A percentile compares a stretch with the other conserved stretches of the same genome.
Evolutionary conservation across 2,888 invertebrate species (phyloP).

Genomic region (Erebia ligea): DNA sequence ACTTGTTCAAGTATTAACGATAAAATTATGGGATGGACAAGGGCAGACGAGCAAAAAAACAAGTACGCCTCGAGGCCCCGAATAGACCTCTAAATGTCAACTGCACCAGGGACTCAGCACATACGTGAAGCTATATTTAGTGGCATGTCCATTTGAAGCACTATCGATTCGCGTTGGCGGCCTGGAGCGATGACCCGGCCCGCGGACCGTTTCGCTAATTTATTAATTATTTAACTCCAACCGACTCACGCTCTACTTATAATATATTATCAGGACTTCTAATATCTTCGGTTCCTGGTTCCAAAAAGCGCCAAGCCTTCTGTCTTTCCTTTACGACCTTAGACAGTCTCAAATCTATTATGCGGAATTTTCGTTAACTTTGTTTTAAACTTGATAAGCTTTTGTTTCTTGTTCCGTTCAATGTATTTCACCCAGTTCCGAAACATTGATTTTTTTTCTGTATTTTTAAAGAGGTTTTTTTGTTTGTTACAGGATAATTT

Average conservation of each 20-base stretch:
- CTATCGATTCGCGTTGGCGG: constrained; percentile 77
- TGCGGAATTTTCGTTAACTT: not conserved
- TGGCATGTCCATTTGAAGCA: constrained; percentile 78
- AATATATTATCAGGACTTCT: not conserved
- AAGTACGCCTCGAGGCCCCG: constrained; percentile 26
- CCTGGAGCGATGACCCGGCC: constrained; percentile 73
- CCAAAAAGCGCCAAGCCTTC: not conserved
- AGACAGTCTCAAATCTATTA: not conserved
- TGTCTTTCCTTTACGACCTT: not conserved
- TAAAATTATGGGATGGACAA: constrained; percentile 10
- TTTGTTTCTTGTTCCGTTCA: not conserved
- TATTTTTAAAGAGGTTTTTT: not conserved
- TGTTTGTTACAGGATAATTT: constrained; percentile 88
- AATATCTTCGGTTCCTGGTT: not conserved
- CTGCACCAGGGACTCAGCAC: constrained; percentile 41
- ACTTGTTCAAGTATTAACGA: not conserved
- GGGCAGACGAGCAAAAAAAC: constrained; percentile 9
- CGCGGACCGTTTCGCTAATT: constrained; percentile 75
- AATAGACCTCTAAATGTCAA: constrained; percentile 39
- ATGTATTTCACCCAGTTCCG: not conserved
- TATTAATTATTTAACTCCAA: constrained; percentile 77
- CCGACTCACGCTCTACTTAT: constrained; percentile 46
- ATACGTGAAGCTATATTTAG: constrained; percentile 66
- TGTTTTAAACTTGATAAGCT: not conserved
- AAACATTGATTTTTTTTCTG: not conserved